Base-by-base conservation (phyloP, 2,113 vertebrate genomes). In the Ageneiosus marmoratus region DNA sequence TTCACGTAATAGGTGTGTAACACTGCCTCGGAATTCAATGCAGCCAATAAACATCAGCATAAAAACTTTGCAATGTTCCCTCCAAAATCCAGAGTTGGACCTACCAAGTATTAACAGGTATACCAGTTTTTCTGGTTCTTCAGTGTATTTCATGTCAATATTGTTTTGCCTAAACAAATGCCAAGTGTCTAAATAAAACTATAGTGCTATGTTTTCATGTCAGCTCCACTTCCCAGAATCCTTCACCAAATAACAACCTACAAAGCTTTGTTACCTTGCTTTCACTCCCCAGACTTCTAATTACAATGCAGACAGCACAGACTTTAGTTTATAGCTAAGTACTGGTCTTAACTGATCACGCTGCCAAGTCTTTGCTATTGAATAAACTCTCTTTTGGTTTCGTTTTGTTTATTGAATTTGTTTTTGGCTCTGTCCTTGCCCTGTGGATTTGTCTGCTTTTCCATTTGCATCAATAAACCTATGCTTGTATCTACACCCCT, bases 401-500 rank as follows among this genome's bases (percentile, higher is more conserved):
- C 51, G 7, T 53, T 74, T 74, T 20, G 4, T 51, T 74, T 74
- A 51, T 74, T 0, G 72, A 74, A 13, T 51, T 74, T 51, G 9
- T 16, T 20, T 32, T 32, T 16, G 29, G 55, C 20, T 55, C 2
- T 76, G 50, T 76, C 24, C 50, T 76, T 76, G 29, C 4, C 29
- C 5, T 75, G 50, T 75, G 29, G 29, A 55, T 75, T 75, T 75
- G 50, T 53, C 44, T 76, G 73, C 27, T 55, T 76, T 55, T 76
- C 37, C 16, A 37, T 55, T 76, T 55, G 50, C 73, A 76, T 76
- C 46, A 74, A 4, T 22, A 51, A 73, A 51, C 13, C 16, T 18
- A 27, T 8, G 16, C 3, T 74, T 74, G 72, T 5, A 32, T 50
- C 70, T 44, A 51, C 24, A 46, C 8, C 8, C 29, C 10, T 73